Evolutionary conservation across 1,140 invertebrate genomes (phyloP), one percentile per base, ranked within the genome.

Genomic region (Papilio dardanus): DNA sequence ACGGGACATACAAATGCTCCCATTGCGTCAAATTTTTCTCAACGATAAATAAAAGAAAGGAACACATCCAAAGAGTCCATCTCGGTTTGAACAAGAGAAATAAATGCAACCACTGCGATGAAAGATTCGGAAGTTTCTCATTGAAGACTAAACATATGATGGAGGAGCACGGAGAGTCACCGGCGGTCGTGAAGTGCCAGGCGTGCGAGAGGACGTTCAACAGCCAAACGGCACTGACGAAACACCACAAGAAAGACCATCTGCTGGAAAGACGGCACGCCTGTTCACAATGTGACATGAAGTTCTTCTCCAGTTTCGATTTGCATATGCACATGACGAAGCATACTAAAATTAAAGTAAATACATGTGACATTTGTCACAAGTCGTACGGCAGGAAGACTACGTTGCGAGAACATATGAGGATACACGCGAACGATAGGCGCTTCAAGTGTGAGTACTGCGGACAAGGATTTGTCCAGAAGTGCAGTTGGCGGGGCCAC

Each of bases 381-480:
- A 97, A 97, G 82, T 95, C 95, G 66, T 97, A 97, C 79, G 96
- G 96, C 0, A 94, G 96, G 1, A 97, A 97, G 82, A 96, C 97
- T 80, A 97, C 97, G 84, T 87, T 97, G 0, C 95, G 96, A 73
- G 96, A 97, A 79, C 97, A 97, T 86, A 86, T 89, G 85, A 75
- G 87, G 31, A 89, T 88, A 8, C 89, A 91, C 58, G 80, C 81
- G 0, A 81, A 89, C 30, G 87, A 89, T 73, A 80, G 86, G 14
- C 78, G 85, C 21, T 88, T 88, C 35, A 79, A 79, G 6, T 91
- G 89, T 31, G 67, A 50, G 5, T 79, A 80, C 24, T 90, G 87
- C 42, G 82, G 83, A 3, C 82, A 83, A 71, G 83, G 86, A 6
- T 93, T 93, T 54, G 89, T 91, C 2, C 90, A 93, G 74, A 93